Evolutionary conservation across 37 sponge, comb jelly and placozoan species (phyloP).

Genomic region (Haliclona indistincta): DNA sequence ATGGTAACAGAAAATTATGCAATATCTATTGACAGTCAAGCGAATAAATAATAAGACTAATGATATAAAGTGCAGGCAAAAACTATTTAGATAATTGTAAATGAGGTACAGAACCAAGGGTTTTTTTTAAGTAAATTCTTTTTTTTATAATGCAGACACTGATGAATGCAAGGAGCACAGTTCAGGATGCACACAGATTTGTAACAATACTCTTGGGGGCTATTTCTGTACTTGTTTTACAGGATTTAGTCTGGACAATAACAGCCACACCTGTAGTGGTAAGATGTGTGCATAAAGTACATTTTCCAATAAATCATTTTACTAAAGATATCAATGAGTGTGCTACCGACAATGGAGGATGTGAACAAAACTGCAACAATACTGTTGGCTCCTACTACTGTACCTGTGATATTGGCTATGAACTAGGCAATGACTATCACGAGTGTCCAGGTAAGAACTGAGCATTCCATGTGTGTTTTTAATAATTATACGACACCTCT

Average conservation of each 20-base stretch:
- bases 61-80: no score
- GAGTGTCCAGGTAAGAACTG: neutral
- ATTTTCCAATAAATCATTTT: neutral
- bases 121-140: neutral
- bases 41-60: neutral
- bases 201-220: constrained; percentile 55
- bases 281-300: neutral
- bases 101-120: no score
- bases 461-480: no score
- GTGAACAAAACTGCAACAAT: constrained; percentile 10
- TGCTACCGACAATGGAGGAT: constrained; percentile 2
- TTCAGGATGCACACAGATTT: constrained; percentile 12
- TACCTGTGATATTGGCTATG: constrained; percentile 7
- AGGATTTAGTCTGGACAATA: constrained; percentile 20
- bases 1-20: no score
- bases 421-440: neutral
- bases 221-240: constrained; percentile 41
- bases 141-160: constrained; percentile 10
- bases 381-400: constrained; percentile 7
- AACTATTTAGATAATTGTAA: no score
- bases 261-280: neutral
- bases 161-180: constrained; percentile 33
- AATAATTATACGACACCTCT: no score
- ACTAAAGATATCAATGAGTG: constrained; percentile 17
- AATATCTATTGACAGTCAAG: neutral